Evolutionary conservation across 2,888 invertebrate genomes (phyloP), one percentile per base, ranked within the genome.

Genomic region (Drosophila algonquin): DNA sequence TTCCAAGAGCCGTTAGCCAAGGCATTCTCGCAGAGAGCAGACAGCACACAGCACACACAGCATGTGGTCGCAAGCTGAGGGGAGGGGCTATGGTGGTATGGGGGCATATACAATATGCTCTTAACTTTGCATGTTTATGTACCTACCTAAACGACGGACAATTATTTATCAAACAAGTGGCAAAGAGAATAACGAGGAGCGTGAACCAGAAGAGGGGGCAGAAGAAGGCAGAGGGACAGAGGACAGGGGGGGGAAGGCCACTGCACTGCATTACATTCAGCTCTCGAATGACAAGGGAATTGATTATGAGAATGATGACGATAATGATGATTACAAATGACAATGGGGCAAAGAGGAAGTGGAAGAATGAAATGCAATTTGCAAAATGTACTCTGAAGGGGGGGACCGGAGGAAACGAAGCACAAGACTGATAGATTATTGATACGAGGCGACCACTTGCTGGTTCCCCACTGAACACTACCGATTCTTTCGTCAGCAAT

Each of bases 121-220:
- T 72, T 80, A 73, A 86, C 65, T 75, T 80, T 73, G 63, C 75
- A 80, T 75, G 78, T 77, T 80, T 77, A 82, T 80, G 65, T 71
- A 82, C 78, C 57, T 59, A 80, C 72, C 40, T 83, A 73, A 81
- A 77, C 71, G 81, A 63, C 71, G 70, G 53, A 63, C 80, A 85
- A 82, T 86, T 86, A 83, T 82, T 86, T 86, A 81, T 82, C 80
- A 77, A 80, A 75, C 65, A 77, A 73, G 73, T 57, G 61, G 56
- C 65, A 62, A 73, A 70, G 68, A 64, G 63, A 45, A 65, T 61
- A 59, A 58, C 32, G 40, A 57, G 32, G 21, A 56, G 52, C 46
- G 61, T 47, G 8, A 30, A 30, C 30, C 30, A 30, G 35, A 16
- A 7, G 12, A 10, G 4, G 1, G 14, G 6, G 14, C 40, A 24